Conservation (phyloP, 2,888 invertebrate genomes). For the Acanthococcus lagerstroemiae region DNA sequence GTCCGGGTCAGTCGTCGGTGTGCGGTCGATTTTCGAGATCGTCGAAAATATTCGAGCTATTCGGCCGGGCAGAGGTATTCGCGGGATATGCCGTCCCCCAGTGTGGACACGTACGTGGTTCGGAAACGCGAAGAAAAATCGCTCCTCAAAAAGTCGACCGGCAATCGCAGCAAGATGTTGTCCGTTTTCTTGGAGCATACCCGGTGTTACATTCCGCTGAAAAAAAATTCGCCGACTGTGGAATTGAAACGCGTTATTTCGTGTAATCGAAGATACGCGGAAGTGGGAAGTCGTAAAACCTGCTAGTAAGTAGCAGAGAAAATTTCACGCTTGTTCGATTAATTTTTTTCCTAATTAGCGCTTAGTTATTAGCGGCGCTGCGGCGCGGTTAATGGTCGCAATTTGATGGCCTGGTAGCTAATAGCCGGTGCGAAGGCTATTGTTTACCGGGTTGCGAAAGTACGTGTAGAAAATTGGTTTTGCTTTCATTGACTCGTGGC, state of each 20-base stretch:
- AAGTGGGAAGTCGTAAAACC: constrained; percentile 13
- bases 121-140: constrained; percentile 18
- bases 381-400: no score
- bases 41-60: neutral
- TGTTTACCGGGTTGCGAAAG: no score
- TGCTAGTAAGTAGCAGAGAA: constrained; percentile 11
- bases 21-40: neutral
- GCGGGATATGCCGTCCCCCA: constrained; percentile 18
- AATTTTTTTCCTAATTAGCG: no score
- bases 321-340: no score
- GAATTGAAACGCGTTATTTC: constrained; percentile 6
- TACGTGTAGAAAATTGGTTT: no score
- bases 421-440: no score
- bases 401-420: no score
- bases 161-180: constrained; percentile 11
- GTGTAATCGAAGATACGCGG: constrained; percentile 25
- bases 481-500: no score
- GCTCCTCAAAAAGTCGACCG: constrained; percentile 2
- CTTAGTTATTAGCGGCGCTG: no score
- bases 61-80: neutral
- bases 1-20: no score
- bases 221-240: constrained; percentile 10
- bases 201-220: constrained; percentile 21
- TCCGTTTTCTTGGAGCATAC: constrained; percentile 23
- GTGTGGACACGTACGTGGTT: constrained; percentile 6